Base-by-base conservation (phyloP, 2,113 vertebrate genomes). In the Setophaga kirtlandii region DNA sequence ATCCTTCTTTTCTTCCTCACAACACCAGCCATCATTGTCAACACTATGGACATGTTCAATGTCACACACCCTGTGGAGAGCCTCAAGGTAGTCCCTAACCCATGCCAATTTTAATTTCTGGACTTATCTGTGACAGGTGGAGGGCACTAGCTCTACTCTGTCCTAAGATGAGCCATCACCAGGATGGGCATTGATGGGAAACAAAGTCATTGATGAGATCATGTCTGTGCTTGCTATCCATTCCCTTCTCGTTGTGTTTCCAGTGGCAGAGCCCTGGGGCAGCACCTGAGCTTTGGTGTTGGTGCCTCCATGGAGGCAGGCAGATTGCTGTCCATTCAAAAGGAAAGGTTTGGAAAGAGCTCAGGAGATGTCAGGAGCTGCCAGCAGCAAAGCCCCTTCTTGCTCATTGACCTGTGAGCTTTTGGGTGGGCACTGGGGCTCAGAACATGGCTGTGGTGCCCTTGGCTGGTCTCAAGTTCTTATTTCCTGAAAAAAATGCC, bases 21-120 rank as follows among this genome's bases (percentile, higher is more conserved):
- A 95, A 99, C 99, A 0, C 99, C 99, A 2, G 99, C 99, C 96
- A 99, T 99, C 97, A 98, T 99, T 31, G 99, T 99, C 96, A 99
- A 99, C 98, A 99, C 99, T 63, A 99, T 99, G 94, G 99, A 99
- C 97, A 99, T 99, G 98, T 99, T 99, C 97, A 99, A 99, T 8
- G 99, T 99, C 96, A 99, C 99, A 19, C 97, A 97, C 69, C 99
- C 99, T 17, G 98, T 99, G 88, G 99, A 99, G 96, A 99, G 98
- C 76, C 98, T 99, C 77, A 98, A 98, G 99, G 99, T 98, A 92
- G 41, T 53, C 24, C 24, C 59, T 75, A 41, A 35, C 17, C 52
- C 2, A 2, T 90, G 31, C 28, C 67, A 84, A 9, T 68, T 70
- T 82, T 69, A 37, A 50, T 87, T 82, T 95, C 80, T 68, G 67